phyloP scores from a whole-genome alignment of 2,888 invertebrate genomes.

The Drosophila tripunctata region DNA sequence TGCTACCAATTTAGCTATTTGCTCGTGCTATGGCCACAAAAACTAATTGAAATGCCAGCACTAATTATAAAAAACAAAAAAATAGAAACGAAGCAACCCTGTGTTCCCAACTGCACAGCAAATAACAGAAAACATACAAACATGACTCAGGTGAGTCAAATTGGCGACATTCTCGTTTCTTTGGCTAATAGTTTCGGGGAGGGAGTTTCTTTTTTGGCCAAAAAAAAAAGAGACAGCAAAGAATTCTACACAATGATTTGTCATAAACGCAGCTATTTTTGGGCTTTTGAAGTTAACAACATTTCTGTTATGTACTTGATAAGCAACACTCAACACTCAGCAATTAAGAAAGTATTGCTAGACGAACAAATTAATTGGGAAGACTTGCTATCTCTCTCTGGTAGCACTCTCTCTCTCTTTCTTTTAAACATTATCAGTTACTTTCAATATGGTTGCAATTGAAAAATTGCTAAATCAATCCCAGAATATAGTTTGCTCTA shows the following conservation, averaged over 20 bases:
- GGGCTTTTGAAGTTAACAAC: not conserved
- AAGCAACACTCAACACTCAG: constrained; percentile 9
- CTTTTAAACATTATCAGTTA: not conserved
- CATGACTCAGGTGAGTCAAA: constrained; percentile 27
- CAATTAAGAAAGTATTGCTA: constrained; percentile 26
- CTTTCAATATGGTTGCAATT: too few relatives aligned
- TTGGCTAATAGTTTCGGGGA: constrained; percentile 17
- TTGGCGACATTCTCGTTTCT: constrained; percentile 6
- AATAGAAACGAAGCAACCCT: constrained; percentile 31
- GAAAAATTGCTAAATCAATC: too few relatives aligned
- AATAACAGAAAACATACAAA: not conserved
- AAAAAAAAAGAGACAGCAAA: not conserved
- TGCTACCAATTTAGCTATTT: constrained; percentile 32
- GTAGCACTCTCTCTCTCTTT: not conserved
- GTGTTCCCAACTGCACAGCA: not conserved
- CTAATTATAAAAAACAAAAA: too few relatives aligned
- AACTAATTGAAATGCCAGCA: constrained; percentile 55
- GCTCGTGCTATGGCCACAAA: constrained; percentile 26
- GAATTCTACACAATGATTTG: constrained; percentile 9
- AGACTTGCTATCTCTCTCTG: not conserved
- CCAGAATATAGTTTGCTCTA: too few relatives aligned
- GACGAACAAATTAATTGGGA: not conserved
- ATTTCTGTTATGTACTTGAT: constrained; percentile 11
- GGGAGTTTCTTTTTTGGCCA: constrained; percentile 7
- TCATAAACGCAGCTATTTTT: constrained; percentile 43